Conservation (phyloP, 2,888 invertebrate species). For the Pammene fasciana region DNA sequence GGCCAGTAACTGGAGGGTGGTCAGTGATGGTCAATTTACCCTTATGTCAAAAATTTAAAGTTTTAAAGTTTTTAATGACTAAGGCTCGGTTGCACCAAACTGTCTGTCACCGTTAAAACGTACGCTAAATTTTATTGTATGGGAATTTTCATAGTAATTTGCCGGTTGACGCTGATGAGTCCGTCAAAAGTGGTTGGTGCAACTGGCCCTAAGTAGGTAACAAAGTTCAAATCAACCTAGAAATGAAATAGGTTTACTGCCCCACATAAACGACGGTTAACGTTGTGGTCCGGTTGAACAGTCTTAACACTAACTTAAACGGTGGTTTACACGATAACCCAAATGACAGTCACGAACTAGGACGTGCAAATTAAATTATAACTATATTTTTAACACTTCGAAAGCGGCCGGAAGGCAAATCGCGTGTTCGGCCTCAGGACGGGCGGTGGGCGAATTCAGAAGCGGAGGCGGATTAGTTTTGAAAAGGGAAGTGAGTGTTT, state of each 20-base stretch:
- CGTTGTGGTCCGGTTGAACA: constrained; percentile 5
- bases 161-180: too few species aligned
- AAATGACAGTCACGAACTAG: constrained; percentile 37
- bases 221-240: not conserved
- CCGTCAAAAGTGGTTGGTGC: too few species aligned
- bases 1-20: too few species aligned
- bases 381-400: constrained; percentile 36
- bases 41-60: too few species aligned
- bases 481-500: not conserved
- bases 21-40: too few species aligned
- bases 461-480: not conserved
- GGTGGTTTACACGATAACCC: not conserved
- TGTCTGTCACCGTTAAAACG: too few species aligned
- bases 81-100: too few species aligned
- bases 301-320: constrained; percentile 17
- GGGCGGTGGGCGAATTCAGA: constrained; percentile 12
- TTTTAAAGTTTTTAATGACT: too few species aligned
- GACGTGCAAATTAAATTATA: constrained; percentile 38
- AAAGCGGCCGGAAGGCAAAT: constrained; percentile 24
- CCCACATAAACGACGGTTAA: not conserved
- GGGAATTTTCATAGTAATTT: too few species aligned
- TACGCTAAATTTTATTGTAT: too few species aligned
- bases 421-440: constrained; percentile 34
- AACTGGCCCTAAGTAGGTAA: not conserved
- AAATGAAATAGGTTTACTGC: not conserved